Evolutionary conservation across 2,113 vertebrate species (phyloP).

Genomic region (Crotalus helleri): DNA sequence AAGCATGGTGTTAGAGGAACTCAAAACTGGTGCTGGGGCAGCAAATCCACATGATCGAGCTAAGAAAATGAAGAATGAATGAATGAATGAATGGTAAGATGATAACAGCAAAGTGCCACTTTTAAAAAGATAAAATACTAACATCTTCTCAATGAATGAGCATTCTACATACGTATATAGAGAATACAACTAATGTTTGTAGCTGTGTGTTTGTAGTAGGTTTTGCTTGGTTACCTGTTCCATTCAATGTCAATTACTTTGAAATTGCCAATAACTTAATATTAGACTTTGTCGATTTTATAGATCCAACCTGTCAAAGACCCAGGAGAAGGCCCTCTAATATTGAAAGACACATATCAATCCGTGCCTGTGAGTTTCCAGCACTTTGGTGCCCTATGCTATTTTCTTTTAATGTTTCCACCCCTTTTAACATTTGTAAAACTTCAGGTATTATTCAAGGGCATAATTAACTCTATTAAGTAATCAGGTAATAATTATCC

Average conservation of each 20-base stretch:
- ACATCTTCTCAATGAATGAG: neutral
- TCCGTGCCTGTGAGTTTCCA: neutral
- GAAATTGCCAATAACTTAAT: neutral
- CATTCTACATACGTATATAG: neutral
- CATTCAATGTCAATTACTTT: neutral
- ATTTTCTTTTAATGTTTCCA: neutral
- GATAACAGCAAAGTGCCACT: neutral
- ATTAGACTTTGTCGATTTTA: neutral
- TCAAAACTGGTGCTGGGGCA: constrained; percentile 71
- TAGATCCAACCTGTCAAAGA: neutral
- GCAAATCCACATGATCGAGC: constrained; percentile 72
- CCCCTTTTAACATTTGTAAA: neutral
- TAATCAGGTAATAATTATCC: neutral
- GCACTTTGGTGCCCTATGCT: neutral
- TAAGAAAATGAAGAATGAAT: constrained; percentile 44
- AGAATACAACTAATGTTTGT: neutral
- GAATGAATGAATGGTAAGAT: constrained; percentile 9
- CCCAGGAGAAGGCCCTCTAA: neutral
- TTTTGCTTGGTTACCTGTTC: neutral
- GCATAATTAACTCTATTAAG: neutral
- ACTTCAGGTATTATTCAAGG: neutral
- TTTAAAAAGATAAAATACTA: neutral
- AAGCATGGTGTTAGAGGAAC: constrained; percentile 71
- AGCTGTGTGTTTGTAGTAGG: neutral
- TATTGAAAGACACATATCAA: neutral